Evolutionary conservation across 1,140 invertebrate genomes (phyloP).

Genomic region (Drosophila pachea): DNA sequence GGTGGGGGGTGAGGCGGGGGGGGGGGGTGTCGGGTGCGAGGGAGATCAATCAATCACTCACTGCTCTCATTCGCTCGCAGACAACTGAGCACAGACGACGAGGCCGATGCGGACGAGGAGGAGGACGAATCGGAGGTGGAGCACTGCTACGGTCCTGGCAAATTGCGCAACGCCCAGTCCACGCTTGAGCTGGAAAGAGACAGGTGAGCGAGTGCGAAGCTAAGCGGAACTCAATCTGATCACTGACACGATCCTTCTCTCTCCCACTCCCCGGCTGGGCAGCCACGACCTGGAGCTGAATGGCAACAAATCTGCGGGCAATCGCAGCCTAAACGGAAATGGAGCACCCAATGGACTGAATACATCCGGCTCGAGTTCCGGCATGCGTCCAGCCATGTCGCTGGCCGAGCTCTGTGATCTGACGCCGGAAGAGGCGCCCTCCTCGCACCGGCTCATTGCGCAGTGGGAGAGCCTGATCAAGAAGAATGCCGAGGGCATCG

Average conservation of each 20-base stretch:
- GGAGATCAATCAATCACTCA: not conserved
- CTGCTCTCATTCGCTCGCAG: slow-evolving; percentile 13
- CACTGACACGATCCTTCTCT: slow-evolving; percentile 1
- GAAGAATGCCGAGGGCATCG: slow-evolving; percentile 79
- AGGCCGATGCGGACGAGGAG: slow-evolving; percentile 53
- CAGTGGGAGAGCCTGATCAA: slow-evolving; percentile 83
- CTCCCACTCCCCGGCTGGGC: too few relatives aligned
- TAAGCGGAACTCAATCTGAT: not conserved
- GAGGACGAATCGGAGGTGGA: slow-evolving; percentile 81
- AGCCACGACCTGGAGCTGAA: slow-evolving; percentile 54
- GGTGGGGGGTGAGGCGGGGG: too few relatives aligned
- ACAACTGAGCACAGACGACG: slow-evolving; percentile 62
- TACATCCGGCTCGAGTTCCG: slow-evolving; percentile 45
- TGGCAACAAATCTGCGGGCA: slow-evolving; percentile 44
- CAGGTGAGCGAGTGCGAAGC: slow-evolving; percentile 27
- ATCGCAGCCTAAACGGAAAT: slow-evolving; percentile 60
- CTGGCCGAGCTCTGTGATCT: slow-evolving; percentile 82
- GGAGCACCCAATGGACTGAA: slow-evolving; percentile 35
- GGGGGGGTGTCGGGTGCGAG: not conserved
- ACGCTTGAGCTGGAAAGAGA: slow-evolving; percentile 80
- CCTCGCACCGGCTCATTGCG: slow-evolving; percentile 82
- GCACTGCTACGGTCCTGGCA: slow-evolving; percentile 81
- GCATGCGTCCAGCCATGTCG: slow-evolving; percentile 82
- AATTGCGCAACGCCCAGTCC: slow-evolving; percentile 81
- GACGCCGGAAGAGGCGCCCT: slow-evolving; percentile 81